These are phyloP conservation scores for Neogobius melanostomus DNA, from an alignment of 2,113 vertebrate species.

Conservation along the genomic window DNA sequence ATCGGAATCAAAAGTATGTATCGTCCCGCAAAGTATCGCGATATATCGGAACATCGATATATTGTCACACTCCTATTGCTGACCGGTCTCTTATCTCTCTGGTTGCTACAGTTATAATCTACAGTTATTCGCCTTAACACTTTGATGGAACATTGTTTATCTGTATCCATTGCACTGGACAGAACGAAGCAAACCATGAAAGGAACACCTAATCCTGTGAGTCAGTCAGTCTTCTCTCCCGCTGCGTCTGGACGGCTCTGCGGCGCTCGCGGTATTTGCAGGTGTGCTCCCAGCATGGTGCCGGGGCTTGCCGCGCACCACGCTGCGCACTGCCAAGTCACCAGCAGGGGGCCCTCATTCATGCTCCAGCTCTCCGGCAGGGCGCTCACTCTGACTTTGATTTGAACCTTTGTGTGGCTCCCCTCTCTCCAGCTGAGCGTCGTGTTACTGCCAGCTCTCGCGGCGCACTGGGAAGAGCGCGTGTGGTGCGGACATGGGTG, in stretches of 20 bases:
- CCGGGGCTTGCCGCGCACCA: slow-evolving; percentile 39
- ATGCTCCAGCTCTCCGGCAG: slow-evolving; percentile 46
- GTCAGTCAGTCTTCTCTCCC: not conserved
- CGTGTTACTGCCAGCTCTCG: not conserved
- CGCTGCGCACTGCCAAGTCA: slow-evolving; percentile 54
- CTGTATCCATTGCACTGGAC: no score
- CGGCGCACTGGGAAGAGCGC: not conserved
- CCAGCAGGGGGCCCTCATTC: slow-evolving; percentile 52
- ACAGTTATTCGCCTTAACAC: no score
- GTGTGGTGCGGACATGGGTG: no score
- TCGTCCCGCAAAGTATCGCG: no score
- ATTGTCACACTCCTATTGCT: no score
- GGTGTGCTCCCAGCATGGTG: slow-evolving; percentile 65
- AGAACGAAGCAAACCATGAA: no score
- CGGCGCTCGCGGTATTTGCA: slow-evolving; percentile 21
- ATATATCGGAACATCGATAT: no score
- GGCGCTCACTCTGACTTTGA: not conserved
- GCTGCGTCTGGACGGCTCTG: not conserved
- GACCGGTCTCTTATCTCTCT: no score
- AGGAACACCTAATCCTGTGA: no score
- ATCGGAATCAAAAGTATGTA: no score
- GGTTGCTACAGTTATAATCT: no score
- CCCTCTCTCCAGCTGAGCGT: not conserved
- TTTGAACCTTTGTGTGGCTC: slow-evolving; percentile 2
- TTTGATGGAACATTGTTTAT: no score